Base-by-base conservation (phyloP, 2,888 invertebrate species). In the Thecocarcelia acutangulata region DNA sequence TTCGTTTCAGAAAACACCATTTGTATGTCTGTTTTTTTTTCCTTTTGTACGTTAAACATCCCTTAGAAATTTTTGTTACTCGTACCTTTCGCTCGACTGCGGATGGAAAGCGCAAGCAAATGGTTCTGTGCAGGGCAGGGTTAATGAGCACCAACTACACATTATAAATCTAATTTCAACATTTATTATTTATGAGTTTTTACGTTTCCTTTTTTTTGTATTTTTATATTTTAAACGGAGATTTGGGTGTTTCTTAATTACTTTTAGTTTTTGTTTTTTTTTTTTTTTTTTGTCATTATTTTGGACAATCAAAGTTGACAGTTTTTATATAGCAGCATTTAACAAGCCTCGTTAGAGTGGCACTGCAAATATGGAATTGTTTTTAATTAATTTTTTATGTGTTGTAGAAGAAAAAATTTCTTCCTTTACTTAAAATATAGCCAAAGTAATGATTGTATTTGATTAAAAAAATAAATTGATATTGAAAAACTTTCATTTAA, bases 181-280 rank as follows among this genome's bases (percentile, higher is more conserved):
- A 70, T 82, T 78, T 82, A 82, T 82, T 78, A 82, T 82, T 82
- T 82, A 82, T 82, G 82, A 66, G 77, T 70, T 72, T 74, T 56
- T 63, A 28, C 40, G 13, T 48, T 54, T 56, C 44, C 48, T 64
- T 76, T 72, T n/a, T n/a, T n/a, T 50, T 28, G 58, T 42, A 66
- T n/a, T 37, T 40, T 46, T 48, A 40, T 61, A 50, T 42, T 59
- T 76, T 68, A 54, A 76, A 61, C 19, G 44, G 17, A 61, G 44
- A 69, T 59, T 69, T 69, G 69, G 69, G 76, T 69, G 61, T 68
- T 69, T 76, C 46, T 19, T 76, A 76, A 76, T 76, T 68, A 61
- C 52, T 48, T 50, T 75, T 46, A 28, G 13, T 48, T 66, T 50
- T n/a, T 13, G 0, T 52, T 52, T 37, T 70, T 40, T 15, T 19